These are phyloP conservation scores for Lucifuga dentata DNA, from an alignment of 2,113 vertebrate genomes.

Conservation along the genomic window DNA sequence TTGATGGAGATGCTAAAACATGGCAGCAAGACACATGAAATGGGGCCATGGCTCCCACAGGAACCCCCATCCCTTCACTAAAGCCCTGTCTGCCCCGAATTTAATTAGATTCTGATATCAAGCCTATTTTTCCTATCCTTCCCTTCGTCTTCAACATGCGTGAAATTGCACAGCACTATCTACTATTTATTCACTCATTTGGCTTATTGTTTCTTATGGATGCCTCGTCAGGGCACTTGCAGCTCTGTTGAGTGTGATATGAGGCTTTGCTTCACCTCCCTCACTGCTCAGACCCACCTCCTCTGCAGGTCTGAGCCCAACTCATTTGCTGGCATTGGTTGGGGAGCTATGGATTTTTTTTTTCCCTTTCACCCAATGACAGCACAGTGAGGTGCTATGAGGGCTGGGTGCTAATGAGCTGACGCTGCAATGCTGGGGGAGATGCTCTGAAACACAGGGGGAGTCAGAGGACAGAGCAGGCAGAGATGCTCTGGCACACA, in stretches of 20 bases:
- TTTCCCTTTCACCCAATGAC: constrained; percentile 87
- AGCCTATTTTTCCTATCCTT: constrained; percentile 64
- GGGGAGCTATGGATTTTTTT: constrained; percentile 89
- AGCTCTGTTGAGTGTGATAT: constrained; percentile 65
- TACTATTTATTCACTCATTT: constrained; percentile 84
- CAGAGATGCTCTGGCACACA: constrained; percentile 47
- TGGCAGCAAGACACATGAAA: constrained; percentile 66
- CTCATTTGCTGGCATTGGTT: constrained; percentile 85
- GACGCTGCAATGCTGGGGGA: constrained; percentile 95
- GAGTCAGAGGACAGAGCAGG: constrained; percentile 81
- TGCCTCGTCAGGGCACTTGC: constrained; percentile 58
- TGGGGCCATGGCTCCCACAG: constrained; percentile 73
- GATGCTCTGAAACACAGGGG: constrained; percentile 87
- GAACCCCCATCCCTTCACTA: constrained; percentile 72
- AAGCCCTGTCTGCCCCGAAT: constrained; percentile 76
- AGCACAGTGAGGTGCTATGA: constrained; percentile 94
- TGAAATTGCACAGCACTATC: constrained; percentile 81
- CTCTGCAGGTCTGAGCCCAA: constrained; percentile 78
- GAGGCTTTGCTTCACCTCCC: constrained; percentile 58
- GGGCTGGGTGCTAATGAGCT: constrained; percentile 99
- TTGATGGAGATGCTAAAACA: constrained; percentile 59
- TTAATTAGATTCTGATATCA: constrained; percentile 85
- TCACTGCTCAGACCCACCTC: constrained; percentile 67
- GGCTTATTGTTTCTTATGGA: constrained; percentile 75
- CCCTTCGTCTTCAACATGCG: constrained; percentile 79